phyloP scores from a whole-genome alignment of 2,797 vertebrate genomes.

The Ptychadena robeensis region DNA sequence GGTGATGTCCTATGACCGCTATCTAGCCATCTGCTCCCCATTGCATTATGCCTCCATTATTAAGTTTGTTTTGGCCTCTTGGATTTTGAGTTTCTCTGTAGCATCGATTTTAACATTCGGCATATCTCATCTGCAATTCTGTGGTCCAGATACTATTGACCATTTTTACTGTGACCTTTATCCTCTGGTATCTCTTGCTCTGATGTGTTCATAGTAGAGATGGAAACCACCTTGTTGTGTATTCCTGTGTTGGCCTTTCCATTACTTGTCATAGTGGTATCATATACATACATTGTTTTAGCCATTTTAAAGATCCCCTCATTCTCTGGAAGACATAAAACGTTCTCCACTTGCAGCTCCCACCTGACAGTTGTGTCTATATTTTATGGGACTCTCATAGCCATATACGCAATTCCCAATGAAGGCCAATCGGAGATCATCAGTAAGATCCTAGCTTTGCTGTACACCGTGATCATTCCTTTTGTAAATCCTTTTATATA shows the following conservation, averaged over 20 bases:
- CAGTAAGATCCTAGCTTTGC: neutral
- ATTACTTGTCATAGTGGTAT: constrained; percentile 58
- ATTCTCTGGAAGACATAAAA: neutral
- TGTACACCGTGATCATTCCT: neutral
- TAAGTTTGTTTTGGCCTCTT: constrained; percentile 46
- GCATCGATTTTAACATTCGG: constrained; percentile 44
- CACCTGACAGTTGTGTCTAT: neutral
- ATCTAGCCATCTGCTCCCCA: constrained; percentile 61
- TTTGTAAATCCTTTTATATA: neutral
- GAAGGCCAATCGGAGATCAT: neutral
- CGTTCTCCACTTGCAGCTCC: neutral
- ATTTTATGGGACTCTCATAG: neutral
- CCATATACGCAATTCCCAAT: neutral
- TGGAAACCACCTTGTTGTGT: constrained; percentile 31
- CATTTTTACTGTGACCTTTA: constrained; percentile 68
- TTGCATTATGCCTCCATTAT: constrained; percentile 52
- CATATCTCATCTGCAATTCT: constrained; percentile 61
- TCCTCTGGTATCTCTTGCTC: constrained; percentile 43
- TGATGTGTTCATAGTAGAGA: constrained; percentile 54
- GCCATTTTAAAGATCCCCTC: constrained; percentile 59
- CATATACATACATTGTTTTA: constrained; percentile 55
- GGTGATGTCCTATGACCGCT: constrained; percentile 58
- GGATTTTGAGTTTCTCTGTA: constrained; percentile 55
- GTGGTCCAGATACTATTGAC: constrained; percentile 66
- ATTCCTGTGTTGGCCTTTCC: constrained; percentile 38